Conservation (phyloP, 2,113 vertebrate species). For the Ptyas mucosa region DNA sequence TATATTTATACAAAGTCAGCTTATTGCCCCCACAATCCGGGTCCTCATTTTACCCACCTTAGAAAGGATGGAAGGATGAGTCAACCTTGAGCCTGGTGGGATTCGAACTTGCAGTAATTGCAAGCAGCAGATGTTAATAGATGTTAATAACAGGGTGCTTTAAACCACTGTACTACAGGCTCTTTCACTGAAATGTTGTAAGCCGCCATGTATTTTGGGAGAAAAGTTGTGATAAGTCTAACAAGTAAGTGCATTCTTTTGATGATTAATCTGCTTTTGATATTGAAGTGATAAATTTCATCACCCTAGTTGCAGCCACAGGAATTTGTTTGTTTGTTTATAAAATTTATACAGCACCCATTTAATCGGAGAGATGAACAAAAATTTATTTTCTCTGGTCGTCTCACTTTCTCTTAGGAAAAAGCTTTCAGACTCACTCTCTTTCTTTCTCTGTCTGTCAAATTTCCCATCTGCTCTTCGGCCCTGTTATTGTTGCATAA, state of each 20-base stretch:
- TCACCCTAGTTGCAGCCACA: neutral
- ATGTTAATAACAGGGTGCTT: too few relatives aligned
- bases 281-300: neutral
- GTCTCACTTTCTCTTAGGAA: neutral
- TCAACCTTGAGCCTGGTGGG: too few relatives aligned
- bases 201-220: neutral
- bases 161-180: too few relatives aligned
- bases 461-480: constrained; percentile 43
- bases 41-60: too few relatives aligned
- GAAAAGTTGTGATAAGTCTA: neutral
- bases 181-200: neutral
- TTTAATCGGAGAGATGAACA: neutral
- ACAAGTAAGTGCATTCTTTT: neutral
- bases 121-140: too few relatives aligned
- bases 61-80: too few relatives aligned
- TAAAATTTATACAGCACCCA: neutral
- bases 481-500: constrained; percentile 42
- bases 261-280: neutral
- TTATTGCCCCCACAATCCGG: too few relatives aligned
- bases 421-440: constrained; percentile 17
- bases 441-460: constrained; percentile 17
- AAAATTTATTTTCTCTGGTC: constrained; percentile 4
- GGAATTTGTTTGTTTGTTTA: neutral
- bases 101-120: too few relatives aligned
- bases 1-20: too few relatives aligned